These are phyloP conservation scores for Cephus nigrinus DNA, from an alignment of 2,888 invertebrate genomes.

Conservation along the genomic window DNA sequence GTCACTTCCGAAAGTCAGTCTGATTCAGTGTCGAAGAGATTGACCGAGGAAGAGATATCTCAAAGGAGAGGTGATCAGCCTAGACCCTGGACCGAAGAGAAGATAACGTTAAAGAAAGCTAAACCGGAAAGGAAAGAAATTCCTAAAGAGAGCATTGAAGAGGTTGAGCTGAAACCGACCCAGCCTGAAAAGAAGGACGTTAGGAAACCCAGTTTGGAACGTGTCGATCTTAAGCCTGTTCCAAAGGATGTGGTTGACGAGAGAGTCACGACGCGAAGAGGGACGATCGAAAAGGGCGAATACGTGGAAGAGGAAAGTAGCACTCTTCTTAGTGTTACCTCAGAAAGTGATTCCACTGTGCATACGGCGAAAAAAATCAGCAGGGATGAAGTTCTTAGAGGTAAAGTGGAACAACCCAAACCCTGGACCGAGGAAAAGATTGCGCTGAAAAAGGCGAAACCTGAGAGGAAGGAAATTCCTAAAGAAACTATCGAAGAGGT, in stretches of 20 bases:
- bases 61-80: conserved; percentile 26
- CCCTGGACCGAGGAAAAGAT: conserved; percentile 77
- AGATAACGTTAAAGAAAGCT: conserved; percentile 38
- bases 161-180: conserved; percentile 32
- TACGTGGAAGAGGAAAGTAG: conserved; percentile 48
- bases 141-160: conserved; percentile 27
- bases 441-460: conserved; percentile 67
- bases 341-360: conserved; percentile 27
- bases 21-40: not conserved
- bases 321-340: conserved; percentile 23
- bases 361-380: conserved; percentile 23
- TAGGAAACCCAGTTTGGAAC: conserved; percentile 32
- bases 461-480: conserved; percentile 60
- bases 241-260: conserved; percentile 21
- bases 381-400: conserved; percentile 27
- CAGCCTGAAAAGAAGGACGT: conserved; percentile 20
- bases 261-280: conserved; percentile 26
- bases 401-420: conserved; percentile 45
- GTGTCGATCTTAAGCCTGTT: conserved; percentile 18
- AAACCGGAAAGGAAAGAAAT: conserved; percentile 28
- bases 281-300: conserved; percentile 16
- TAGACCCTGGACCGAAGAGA: conserved; percentile 45
- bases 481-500: conserved; percentile 67
- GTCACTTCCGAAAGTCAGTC: conserved; percentile 21
- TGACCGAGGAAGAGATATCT: conserved; percentile 36